Conservation (phyloP, 2,797 vertebrate species). For the Pantherophis alleghaniensis region DNA sequence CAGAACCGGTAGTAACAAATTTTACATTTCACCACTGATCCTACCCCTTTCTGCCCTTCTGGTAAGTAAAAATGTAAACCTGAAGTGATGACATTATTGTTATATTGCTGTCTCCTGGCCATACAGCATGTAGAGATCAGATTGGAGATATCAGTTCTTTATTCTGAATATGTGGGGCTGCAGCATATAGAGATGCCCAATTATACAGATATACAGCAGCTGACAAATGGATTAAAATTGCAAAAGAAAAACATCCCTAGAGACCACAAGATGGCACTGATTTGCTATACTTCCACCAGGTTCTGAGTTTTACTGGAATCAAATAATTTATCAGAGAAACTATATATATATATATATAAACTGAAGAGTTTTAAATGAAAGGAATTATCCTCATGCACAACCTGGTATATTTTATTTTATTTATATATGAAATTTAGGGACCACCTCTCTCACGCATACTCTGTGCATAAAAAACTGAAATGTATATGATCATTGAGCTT, state of each 20-base stretch:
- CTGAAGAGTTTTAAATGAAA: neutral
- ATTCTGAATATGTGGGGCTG: neutral
- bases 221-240: neutral
- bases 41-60: neutral
- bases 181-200: neutral
- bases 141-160: neutral
- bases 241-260: neutral
- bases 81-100: neutral
- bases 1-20: too few species aligned
- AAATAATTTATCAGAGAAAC: neutral
- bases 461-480: neutral
- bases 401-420: neutral
- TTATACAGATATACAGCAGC: neutral
- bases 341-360: neutral
- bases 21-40: too few species aligned
- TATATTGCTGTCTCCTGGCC: neutral
- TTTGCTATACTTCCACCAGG: neutral
- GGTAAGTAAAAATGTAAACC: neutral
- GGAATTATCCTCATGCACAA: neutral
- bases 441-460: neutral
- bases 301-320: neutral
- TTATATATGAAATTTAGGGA: neutral
- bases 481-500: neutral
- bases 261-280: neutral
- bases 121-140: neutral